Percentiles rank a stretch among this genome's conserved stretches.
phyloP scores from a whole-genome alignment of 2,797 vertebrate species.

The Anabacerthia variegaticeps region DNA sequence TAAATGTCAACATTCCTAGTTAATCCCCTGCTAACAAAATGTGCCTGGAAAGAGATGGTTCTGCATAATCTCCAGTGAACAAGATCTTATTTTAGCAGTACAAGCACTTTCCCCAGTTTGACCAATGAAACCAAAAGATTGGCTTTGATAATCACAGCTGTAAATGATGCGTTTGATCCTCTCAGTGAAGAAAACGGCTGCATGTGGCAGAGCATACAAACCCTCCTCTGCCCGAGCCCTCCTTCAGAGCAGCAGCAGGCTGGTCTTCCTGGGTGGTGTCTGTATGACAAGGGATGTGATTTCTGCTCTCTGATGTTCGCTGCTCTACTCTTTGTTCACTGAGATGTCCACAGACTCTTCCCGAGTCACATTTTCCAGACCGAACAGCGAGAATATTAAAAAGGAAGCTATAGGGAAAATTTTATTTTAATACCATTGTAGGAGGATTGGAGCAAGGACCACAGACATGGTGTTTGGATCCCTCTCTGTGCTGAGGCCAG shows the following conservation, averaged over 20 bases:
- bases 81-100: conserved; percentile 50
- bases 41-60: conserved; percentile 39
- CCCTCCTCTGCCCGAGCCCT: background rate
- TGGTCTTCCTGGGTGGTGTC: conserved; percentile 19
- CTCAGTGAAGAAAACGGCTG: background rate
- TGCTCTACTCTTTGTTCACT: background rate
- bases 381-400: background rate
- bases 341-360: background rate
- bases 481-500: background rate
- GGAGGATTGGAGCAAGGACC: background rate
- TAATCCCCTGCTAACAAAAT: conserved; percentile 60
- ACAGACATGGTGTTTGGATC: background rate
- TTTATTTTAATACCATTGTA: background rate
- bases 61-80: conserved; percentile 29
- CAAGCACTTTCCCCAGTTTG: conserved; percentile 8
- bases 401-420: background rate
- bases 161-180: conserved; percentile 34
- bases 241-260: background rate
- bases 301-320: background rate
- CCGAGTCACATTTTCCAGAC: background rate
- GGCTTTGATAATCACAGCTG: conserved; percentile 36
- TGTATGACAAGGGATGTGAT: background rate
- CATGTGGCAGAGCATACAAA: background rate
- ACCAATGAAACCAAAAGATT: conserved; percentile 19
- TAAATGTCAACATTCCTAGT: conserved; percentile 61